Evolutionary conservation across 2,797 vertebrate genomes (phyloP), one percentile per base, ranked within the genome.

Genomic region (Poecilia velifera): DNA sequence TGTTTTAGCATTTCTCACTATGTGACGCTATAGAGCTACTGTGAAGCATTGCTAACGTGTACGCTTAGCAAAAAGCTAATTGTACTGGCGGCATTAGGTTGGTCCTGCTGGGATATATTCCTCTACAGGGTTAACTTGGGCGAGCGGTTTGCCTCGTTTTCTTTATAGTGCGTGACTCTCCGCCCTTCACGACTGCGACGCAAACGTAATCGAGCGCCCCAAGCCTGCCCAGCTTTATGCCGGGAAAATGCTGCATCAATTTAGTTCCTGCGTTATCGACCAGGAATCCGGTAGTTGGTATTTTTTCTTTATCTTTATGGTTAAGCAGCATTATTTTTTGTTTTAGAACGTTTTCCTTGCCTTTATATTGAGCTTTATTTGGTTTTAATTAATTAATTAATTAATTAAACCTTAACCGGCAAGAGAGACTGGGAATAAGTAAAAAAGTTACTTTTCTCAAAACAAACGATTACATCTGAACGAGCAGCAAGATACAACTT

Each of bases 111-210:
- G 22, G 2, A 87, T 82, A 73, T 0, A 0, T 88, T 82, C 76
- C 0, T 0, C 0, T 0, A 70, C 14, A 0, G 0, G 0, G 3
- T 16, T n/a, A 51, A 4, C 31, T 1, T 0, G 43, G n/a, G 2
- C 25, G 73, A 77, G 86, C 85, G 79, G 83, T 41, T 0, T 14
- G 9, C 1, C 20, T 46, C 14, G 0, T 16, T 7, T 3, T 7
- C 3, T 0, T 16, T 3, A 1, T 14, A 22, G 22, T 1, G 0
- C 0, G 41, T 1, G 1, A 64, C 0, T 55, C 14, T 22, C 79
- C 82, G 2, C 80, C 72, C 64, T 10, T 43, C 2, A 57, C 76
- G 49, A 1, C 10, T 2, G 0, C 3, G 0, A 6, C 0, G 28
- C 45, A 1, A 22, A 0, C 1, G 0, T 6, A 77, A 86, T 1